Evolutionary conservation across 2,797 vertebrate genomes (phyloP).

Genomic region (Manis pentadactyla): DNA sequence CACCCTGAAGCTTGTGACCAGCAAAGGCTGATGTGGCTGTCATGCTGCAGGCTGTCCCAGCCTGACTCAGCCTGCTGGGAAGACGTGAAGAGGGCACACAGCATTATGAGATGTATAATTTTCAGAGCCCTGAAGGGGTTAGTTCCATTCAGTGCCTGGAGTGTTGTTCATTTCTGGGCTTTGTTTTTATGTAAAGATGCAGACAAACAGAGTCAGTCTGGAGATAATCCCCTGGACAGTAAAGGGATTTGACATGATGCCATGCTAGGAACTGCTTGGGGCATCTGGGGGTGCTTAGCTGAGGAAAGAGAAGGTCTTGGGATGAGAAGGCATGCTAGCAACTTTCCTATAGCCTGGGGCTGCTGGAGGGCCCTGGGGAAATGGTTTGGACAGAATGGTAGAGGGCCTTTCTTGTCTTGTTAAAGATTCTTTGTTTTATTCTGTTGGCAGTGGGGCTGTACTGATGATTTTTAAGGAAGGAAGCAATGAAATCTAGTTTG

Average conservation of each 20-base stretch:
- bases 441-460: not conserved
- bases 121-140: not conserved
- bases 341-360: not conserved
- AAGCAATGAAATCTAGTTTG: not conserved
- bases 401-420: not conserved
- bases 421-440: not conserved
- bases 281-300: too few relatives aligned
- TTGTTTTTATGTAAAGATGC: not conserved
- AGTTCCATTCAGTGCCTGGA: not conserved
- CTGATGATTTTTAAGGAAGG: not conserved
- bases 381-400: not conserved
- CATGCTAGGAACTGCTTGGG: not conserved
- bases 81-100: not conserved
- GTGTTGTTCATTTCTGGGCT: not conserved
- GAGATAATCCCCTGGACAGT: not conserved
- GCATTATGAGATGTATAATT: not conserved
- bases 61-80: not conserved
- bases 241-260: not conserved
- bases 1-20: fast-evolving
- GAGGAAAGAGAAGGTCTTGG: not conserved
- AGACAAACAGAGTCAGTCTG: not conserved
- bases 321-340: not conserved
- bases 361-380: not conserved
- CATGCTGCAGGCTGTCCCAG: not conserved
- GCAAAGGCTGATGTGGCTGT: fast-evolving